phyloP scores from a whole-genome alignment of 2,888 invertebrate species.

The Ophioninae sp. region DNA sequence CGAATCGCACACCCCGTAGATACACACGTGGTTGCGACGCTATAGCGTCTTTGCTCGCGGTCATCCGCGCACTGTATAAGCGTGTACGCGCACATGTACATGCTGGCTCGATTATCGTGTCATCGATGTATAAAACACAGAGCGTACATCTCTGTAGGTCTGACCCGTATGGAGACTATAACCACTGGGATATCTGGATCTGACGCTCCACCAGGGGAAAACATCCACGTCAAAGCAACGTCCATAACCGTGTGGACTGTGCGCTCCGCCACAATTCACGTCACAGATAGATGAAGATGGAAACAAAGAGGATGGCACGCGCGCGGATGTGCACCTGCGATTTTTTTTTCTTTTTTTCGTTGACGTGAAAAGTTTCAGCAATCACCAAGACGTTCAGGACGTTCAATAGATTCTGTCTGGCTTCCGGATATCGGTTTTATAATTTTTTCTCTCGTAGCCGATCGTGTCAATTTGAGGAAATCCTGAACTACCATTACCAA shows the following conservation, averaged over 20 bases:
- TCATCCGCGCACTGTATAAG: slow-evolving; percentile 16
- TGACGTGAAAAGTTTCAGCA: neutral
- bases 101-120: slow-evolving; percentile 39
- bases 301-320: slow-evolving; percentile 6
- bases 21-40: slow-evolving; percentile 7
- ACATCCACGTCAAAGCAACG: slow-evolving; percentile 6
- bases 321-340: neutral
- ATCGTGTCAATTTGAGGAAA: neutral
- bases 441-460: neutral
- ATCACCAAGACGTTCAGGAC: neutral
- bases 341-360: neutral
- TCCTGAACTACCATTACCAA: neutral
- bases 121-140: slow-evolving; percentile 12
- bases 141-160: slow-evolving; percentile 28
- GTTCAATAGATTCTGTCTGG: neutral
- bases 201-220: slow-evolving; percentile 44
- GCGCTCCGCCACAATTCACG: slow-evolving; percentile 4
- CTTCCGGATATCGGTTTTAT: neutral
- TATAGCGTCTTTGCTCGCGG: slow-evolving; percentile 20
- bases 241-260: neutral
- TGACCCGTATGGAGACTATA: slow-evolving; percentile 49
- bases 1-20: neutral
- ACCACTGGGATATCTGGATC: slow-evolving; percentile 48
- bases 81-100: slow-evolving; percentile 6
- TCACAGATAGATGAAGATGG: slow-evolving; percentile 7